Evolutionary conservation across 2,888 invertebrate genomes (phyloP).

Genomic region (Eulithis testata): DNA sequence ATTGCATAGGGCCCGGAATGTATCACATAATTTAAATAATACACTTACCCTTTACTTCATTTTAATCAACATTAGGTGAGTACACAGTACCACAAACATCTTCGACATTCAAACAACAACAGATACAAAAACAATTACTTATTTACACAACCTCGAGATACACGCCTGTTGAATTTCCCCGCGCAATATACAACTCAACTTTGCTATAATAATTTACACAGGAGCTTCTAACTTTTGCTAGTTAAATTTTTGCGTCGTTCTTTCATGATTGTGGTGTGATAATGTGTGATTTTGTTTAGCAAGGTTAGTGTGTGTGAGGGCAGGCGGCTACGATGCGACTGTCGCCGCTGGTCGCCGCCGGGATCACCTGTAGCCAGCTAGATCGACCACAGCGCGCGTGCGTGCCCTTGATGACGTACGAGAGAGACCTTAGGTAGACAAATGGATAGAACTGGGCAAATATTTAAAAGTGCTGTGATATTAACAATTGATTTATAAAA

Average conservation of each 20-base stretch:
- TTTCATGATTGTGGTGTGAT: constrained; percentile 55
- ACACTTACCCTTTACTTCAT: constrained; percentile 52
- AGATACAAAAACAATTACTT: constrained; percentile 43
- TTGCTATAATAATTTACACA: constrained; percentile 49
- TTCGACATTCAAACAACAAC: constrained; percentile 41
- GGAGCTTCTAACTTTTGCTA: constrained; percentile 47
- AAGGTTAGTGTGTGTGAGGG: constrained; percentile 46
- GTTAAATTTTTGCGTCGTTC: constrained; percentile 54
- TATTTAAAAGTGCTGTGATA: no score
- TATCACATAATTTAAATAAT: no score
- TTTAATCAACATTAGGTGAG: constrained; percentile 29
- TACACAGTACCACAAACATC: constrained; percentile 10
- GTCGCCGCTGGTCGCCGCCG: constrained; percentile 66
- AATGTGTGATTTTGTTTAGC: constrained; percentile 45
- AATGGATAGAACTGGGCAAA: constrained; percentile 25
- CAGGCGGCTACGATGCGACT: constrained; percentile 66
- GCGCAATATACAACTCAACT: constrained; percentile 50
- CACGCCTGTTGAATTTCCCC: constrained; percentile 75
- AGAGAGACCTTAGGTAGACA: constrained; percentile 56
- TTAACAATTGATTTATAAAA: background rate
- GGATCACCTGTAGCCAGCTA: constrained; percentile 82
- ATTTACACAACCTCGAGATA: constrained; percentile 50
- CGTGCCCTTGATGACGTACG: constrained; percentile 80
- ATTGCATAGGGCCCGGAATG: no score
- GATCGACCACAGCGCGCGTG: constrained; percentile 81